Conservation (phyloP, 2,113 vertebrate genomes). For the Nipponia nippon region DNA sequence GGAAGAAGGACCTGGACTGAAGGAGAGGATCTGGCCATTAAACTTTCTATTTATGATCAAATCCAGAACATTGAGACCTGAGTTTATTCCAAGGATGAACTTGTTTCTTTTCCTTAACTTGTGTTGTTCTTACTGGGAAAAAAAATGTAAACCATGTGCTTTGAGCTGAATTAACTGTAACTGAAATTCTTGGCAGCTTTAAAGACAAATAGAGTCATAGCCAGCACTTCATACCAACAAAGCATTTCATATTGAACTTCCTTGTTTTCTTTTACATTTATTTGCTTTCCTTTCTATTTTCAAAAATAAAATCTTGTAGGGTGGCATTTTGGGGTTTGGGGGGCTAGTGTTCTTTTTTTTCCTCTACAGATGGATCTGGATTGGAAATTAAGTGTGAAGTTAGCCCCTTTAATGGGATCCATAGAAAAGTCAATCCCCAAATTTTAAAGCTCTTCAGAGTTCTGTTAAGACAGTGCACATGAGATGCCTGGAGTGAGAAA, state of each 20-base stretch:
- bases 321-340: neutral
- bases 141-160: neutral
- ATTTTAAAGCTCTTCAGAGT: neutral
- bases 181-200: slow-evolving; percentile 6
- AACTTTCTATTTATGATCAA: neutral
- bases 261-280: neutral
- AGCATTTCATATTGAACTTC: neutral
- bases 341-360: too few relatives aligned
- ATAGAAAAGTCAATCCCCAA: neutral
- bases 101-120: neutral
- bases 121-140: neutral
- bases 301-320: neutral
- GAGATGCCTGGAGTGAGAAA: neutral
- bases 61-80: neutral
- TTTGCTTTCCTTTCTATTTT: neutral
- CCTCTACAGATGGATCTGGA: neutral
- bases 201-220: neutral
- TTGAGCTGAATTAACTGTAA: slow-evolving; percentile 15
- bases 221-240: neutral
- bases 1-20: neutral
- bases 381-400: neutral
- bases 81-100: neutral
- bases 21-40: neutral
- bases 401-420: neutral
- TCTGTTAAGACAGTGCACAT: neutral